Percentiles rank a stretch among this genome's conserved stretches.
These are phyloP conservation scores for Fopius arisanus DNA, from an alignment of 1,140 invertebrate species.

Conservation along the genomic window DNA sequence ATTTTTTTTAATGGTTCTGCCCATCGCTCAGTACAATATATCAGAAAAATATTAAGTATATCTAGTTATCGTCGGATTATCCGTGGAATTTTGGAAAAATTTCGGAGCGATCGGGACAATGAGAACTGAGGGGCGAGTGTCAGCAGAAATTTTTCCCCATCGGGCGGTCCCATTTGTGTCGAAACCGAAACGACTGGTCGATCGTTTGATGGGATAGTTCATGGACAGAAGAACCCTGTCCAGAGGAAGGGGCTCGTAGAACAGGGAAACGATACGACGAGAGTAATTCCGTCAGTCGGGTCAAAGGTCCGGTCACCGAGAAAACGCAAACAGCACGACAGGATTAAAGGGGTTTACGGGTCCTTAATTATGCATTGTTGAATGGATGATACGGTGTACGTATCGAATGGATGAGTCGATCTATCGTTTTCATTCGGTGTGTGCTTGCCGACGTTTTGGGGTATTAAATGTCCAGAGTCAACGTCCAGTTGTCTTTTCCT, in stretches of 20 bases:
- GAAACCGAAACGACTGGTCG: constrained; percentile 45
- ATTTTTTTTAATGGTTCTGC: too few species aligned
- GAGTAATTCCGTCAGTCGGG: constrained; percentile 48
- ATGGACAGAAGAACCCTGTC: background rate
- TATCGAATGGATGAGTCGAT: constrained; percentile 8
- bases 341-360: constrained; percentile 51
- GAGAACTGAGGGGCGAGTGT: too few species aligned
- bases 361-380: constrained; percentile 55
- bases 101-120: background rate
- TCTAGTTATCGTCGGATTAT: background rate
- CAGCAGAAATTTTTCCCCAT: constrained; percentile 34
- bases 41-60: too few species aligned
- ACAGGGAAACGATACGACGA: constrained; percentile 18
- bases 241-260: background rate
- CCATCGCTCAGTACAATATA: too few species aligned
- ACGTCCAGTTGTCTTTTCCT: constrained; percentile 24
- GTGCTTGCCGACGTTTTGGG: constrained; percentile 21
- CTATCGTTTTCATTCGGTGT: constrained; percentile 36
- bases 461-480: background rate
- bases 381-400: constrained; percentile 32
- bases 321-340: constrained; percentile 52
- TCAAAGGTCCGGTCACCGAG: constrained; percentile 48
- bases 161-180: constrained; percentile 53
- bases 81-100: background rate
- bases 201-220: constrained; percentile 21